Conservation (phyloP, 2,113 vertebrate genomes). For the Orthonyx spaldingii region DNA sequence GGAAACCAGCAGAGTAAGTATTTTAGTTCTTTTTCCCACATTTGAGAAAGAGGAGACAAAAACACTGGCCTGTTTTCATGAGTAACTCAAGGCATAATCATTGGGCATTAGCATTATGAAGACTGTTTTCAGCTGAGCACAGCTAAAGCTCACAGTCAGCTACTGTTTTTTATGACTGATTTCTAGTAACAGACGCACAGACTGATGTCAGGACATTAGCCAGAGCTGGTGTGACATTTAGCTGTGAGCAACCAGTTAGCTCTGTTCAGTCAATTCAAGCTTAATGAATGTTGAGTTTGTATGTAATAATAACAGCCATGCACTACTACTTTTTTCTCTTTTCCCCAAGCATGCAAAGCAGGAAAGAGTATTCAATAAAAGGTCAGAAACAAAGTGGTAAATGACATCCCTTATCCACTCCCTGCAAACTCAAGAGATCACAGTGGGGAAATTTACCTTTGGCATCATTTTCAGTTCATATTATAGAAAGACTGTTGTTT, state of each 20-base stretch:
- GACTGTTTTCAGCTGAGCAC: not conserved
- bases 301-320: not conserved
- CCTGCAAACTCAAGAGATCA: not conserved
- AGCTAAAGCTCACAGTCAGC: not conserved
- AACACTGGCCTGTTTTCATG: not conserved
- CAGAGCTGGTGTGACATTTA: not conserved
- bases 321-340: not conserved
- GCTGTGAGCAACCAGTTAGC: not conserved
- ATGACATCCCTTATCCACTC: not conserved
- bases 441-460: not conserved
- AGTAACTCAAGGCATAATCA: not conserved
- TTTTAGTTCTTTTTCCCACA: not conserved
- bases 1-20: conserved; percentile 65
- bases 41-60: not conserved
- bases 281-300: not conserved
- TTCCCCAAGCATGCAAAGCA: not conserved
- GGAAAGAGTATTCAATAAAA: not conserved
- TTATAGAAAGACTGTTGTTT: not conserved
- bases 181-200: not conserved
- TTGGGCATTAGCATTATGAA: not conserved
- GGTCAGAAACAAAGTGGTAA: not conserved
- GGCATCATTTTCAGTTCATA: not conserved
- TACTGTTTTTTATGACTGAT: not conserved
- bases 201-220: not conserved
- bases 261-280: not conserved